Base-by-base conservation (phyloP, 2,113 vertebrate species). In the Pelecanus crispus region DNA sequence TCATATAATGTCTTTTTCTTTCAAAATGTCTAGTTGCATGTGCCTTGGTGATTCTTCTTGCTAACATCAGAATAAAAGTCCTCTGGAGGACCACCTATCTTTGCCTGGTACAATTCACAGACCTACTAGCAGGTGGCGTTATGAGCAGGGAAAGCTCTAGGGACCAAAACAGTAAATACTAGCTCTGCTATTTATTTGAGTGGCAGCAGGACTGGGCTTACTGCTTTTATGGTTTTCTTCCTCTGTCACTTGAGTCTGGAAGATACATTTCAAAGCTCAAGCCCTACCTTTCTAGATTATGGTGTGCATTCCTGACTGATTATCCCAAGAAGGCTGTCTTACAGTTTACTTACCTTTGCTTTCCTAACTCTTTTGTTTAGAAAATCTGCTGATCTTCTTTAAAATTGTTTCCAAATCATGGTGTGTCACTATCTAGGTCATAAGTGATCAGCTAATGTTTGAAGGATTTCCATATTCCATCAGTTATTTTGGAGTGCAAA, bases 81-180 rank as follows among this genome's bases (percentile, higher is more conserved):
- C 15, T 52, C 47, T 63, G 44, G 28, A 78, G 25, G 31, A 73
- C 38, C 45, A 21, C 18, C 38, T 72, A 28, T 45, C 59, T 47
- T 63, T 78, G 38, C 38, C 28, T 31, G 52, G 25, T 84, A 92
- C 91, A 92, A 58, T 95, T 96, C 95, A 81, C 61, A 50, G 22
- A 65, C 32, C 77, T 89, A 61, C 91, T 96, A 94, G 86, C 56
- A 96, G 95, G 68, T 94, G 95, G 94, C 65, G 38, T 96, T 49
- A 65, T 21, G 88, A 96, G 77, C 68, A 91, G 94, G 26, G 44
- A 78, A 59, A 68, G 24, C 31, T 71, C 61, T 26, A 45, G 24
- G 47, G 24, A 78, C 19, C 34, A 56, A 86, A 86, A 20, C 13
- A 31, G 19, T 24, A 65, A 88, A 53, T 36, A 45, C 8, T 49